Evolutionary conservation across 2,797 vertebrate species (phyloP).

Genomic region (Catamblyrhynchus diadema): DNA sequence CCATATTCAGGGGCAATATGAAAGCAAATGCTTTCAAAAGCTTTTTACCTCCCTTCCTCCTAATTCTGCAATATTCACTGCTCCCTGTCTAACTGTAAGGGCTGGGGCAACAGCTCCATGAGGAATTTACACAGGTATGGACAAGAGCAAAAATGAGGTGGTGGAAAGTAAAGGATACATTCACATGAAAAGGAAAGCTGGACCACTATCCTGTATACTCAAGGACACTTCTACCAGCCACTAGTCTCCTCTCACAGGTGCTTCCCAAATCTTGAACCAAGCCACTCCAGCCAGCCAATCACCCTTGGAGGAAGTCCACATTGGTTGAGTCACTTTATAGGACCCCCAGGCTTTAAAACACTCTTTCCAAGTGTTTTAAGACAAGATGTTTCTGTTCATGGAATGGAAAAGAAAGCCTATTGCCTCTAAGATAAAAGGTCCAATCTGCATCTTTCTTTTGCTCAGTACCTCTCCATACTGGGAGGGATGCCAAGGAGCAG

Average conservation of each 20-base stretch:
- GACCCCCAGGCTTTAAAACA: not conserved
- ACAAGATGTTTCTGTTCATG: not conserved
- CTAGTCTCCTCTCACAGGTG: not conserved
- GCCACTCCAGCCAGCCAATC: not conserved
- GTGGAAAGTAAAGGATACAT: not conserved
- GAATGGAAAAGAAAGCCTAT: not conserved
- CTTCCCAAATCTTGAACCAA: not conserved
- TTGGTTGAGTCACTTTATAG: not conserved
- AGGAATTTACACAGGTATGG: not conserved
- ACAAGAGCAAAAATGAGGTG: not conserved
- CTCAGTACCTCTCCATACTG: not conserved
- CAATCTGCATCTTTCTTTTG: not conserved
- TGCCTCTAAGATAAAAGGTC: not conserved
- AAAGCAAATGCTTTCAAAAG: not conserved
- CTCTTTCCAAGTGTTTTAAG: not conserved
- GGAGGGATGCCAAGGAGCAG: not conserved
- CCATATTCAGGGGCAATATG: not conserved
- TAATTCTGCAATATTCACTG: not conserved
- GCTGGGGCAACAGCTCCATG: fast-evolving
- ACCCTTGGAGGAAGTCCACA: not conserved
- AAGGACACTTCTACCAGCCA: not conserved
- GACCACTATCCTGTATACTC: not conserved
- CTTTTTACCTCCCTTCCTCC: not conserved
- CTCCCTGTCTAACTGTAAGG: not conserved
- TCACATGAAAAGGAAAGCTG: not conserved